Evolutionary conservation across 2,113 vertebrate species (phyloP).

Genomic region (Lophotis ruficrista): DNA sequence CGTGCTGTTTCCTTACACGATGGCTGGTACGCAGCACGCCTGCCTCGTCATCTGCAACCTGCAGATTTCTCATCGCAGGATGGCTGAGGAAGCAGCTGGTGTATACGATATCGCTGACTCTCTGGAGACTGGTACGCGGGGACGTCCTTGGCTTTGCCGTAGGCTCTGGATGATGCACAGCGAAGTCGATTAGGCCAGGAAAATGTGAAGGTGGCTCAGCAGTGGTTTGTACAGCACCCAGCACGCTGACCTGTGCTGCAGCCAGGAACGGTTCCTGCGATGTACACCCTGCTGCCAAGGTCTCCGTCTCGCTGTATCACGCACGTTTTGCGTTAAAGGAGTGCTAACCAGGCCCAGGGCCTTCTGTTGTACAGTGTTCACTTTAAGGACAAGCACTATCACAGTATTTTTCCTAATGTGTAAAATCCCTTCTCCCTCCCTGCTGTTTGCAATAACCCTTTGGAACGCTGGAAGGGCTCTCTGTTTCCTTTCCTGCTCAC

Average conservation of each 20-base stretch:
- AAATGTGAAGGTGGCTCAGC: neutral
- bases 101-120: neutral
- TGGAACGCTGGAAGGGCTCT: conserved; percentile 51
- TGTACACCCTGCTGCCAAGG: accelerated
- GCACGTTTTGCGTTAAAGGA: accelerated
- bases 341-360: neutral
- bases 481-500: neutral
- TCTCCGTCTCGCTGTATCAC: accelerated
- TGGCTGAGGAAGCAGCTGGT: conserved; percentile 27
- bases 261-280: accelerated
- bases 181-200: neutral
- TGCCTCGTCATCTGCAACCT: conserved; percentile 33
- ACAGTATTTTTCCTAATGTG: conserved; percentile 15
- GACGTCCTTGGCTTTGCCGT: neutral
- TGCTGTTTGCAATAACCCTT: conserved; percentile 25
- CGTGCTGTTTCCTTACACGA: neutral
- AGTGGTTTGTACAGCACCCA: neutral
- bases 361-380: neutral
- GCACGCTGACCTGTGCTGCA: neutral
- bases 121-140: neutral
- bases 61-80: neutral
- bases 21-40: neutral
- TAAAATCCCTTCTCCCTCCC: conserved; percentile 47
- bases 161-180: neutral
- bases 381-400: conserved; percentile 33